phyloP scores from a whole-genome alignment of 2,888 invertebrate genomes.

The Sinohyriopsis cumingii region DNA sequence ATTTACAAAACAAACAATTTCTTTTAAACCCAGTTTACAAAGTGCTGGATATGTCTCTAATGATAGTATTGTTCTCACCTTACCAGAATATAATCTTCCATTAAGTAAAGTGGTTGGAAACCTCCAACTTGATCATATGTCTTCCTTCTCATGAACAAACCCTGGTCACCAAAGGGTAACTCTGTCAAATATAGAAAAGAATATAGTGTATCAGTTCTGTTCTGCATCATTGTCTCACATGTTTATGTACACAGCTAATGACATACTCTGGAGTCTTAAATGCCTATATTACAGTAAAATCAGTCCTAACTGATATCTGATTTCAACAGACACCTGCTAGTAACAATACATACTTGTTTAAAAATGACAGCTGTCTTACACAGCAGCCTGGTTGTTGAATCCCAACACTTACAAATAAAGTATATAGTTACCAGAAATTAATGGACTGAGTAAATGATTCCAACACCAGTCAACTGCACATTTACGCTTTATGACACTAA shows the following conservation, averaged over 20 bases:
- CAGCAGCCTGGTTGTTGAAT: too few species aligned
- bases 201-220: background rate
- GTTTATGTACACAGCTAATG: background rate
- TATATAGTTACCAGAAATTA: too few species aligned
- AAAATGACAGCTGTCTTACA: too few species aligned
- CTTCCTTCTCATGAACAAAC: conserved; percentile 42
- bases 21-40: too few species aligned
- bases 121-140: conserved; percentile 46
- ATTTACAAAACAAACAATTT: too few species aligned
- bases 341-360: background rate
- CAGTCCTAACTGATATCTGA: background rate
- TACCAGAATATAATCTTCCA: conserved; percentile 53
- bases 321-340: background rate
- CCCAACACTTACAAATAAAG: too few species aligned
- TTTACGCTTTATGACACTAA: too few species aligned
- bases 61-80: background rate
- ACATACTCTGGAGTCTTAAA: background rate
- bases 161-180: conserved; percentile 53
- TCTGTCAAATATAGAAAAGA: conserved; percentile 28
- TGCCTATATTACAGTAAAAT: background rate
- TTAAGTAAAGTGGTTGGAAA: conserved; percentile 37
- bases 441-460: too few species aligned
- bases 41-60: too few species aligned
- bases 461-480: too few species aligned
- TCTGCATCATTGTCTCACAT: background rate